Evolutionary conservation across 2,113 vertebrate species (phyloP).

Genomic region (Eupsittula cactorum): DNA sequence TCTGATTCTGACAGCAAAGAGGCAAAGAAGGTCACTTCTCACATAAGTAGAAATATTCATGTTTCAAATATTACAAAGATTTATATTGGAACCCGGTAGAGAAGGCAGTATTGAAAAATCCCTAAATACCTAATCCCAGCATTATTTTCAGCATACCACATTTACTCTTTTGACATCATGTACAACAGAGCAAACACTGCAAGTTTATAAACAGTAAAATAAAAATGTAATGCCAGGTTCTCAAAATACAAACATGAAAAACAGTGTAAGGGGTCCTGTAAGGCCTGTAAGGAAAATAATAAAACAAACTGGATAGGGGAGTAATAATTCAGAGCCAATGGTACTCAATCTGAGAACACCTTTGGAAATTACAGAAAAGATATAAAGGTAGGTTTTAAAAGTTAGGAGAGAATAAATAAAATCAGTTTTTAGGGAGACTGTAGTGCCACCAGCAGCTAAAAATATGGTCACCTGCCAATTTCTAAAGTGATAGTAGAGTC

Average conservation of each 20-base stretch:
- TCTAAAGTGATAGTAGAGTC: slow-evolving; percentile 18
- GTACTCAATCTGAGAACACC: slow-evolving; percentile 55
- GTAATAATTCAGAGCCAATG: neutral
- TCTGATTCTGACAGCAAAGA: neutral
- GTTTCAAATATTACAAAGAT: neutral
- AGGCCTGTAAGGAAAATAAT: neutral
- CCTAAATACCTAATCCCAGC: neutral
- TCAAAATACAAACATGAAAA: neutral
- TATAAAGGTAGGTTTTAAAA: slow-evolving; percentile 5
- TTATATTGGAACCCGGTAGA: neutral
- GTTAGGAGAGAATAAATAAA: neutral
- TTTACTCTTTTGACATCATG: neutral
- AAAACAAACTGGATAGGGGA: neutral
- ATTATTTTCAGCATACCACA: neutral
- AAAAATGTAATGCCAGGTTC: neutral
- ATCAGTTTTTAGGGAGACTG: neutral
- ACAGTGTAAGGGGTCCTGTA: neutral
- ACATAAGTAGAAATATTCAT: neutral
- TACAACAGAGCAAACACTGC: neutral
- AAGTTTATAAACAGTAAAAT: neutral
- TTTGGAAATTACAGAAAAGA: slow-evolving; percentile 46
- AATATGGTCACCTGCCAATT: slow-evolving; percentile 3
- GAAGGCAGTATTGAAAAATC: neutral
- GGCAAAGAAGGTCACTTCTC: neutral
- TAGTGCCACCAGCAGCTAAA: neutral